Evolutionary conservation across 2,797 vertebrate genomes (phyloP), one percentile per base, ranked within the genome.

Genomic region (Fundulus diaphanus): DNA sequence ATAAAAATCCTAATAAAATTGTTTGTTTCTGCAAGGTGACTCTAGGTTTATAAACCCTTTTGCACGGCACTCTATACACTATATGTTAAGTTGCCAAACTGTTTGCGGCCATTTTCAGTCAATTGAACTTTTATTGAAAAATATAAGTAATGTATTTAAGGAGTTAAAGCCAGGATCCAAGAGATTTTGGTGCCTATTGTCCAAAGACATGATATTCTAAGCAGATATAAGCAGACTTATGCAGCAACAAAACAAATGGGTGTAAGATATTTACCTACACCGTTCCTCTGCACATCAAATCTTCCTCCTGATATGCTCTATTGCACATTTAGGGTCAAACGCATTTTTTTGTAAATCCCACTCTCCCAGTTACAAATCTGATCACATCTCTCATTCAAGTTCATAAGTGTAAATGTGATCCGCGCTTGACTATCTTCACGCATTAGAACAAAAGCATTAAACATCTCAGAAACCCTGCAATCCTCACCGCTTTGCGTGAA

Each of bases 401-500:
- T 86, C 85, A 89, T 82, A 68, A 16, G 24, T 59, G 44, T 65
- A 68, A 76, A 77, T 70, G 20, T 24, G 59, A 72, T 74, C 40
- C 67, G 31, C 33, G 31, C 44, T 31, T 77, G 63, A 63, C 73
- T 66, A 29, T 59, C 49, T 73, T 29, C 65, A 66, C 15, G 31
- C 68, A 54, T 61, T 73, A 56, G 42, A 70, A 79, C 78, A 72
- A 67, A 7, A 2, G 46, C 56, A 56, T 83, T 73, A 77, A 80
- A 73, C 56, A 74, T 69, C 63, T 73, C 3, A 37, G 82, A 81
- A 83, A 56, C 22, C 59, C 37, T 16, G 11, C 68, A 67, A n/a
- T 51, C 48, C 42, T 5, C 73, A 79, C 75, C 83, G 86, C 69
- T 78, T 73, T 37, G 59, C 61, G 59, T 70, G 68, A 68, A 51